Conservation (phyloP, 37 sponge, comb jelly and placozoan genomes). For the Chondrilla cf. caribensis region DNA sequence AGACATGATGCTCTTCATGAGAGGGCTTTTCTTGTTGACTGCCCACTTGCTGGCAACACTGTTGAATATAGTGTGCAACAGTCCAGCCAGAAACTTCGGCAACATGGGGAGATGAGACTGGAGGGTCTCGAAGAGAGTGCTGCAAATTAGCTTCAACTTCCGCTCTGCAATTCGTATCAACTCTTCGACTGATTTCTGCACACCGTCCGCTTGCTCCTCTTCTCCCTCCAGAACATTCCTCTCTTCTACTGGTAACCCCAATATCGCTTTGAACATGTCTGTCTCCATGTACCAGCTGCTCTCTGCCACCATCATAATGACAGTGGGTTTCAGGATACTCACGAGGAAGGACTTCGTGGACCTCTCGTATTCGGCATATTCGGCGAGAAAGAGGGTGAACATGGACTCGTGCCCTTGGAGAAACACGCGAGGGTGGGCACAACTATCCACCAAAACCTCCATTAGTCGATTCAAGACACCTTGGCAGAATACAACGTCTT, state of each 20-base stretch:
- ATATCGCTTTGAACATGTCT: slow-evolving; percentile 3
- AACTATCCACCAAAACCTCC: background rate
- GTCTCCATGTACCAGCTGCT: slow-evolving; percentile 15
- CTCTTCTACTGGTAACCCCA: background rate
- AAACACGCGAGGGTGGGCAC: background rate
- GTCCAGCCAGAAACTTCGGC: background rate
- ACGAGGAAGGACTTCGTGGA: background rate
- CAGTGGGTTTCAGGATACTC: background rate
- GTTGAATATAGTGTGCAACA: background rate
- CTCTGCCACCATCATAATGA: background rate
- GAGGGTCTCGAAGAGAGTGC: slow-evolving; percentile 8
- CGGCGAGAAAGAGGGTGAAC: background rate
- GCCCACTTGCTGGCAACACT: background rate
- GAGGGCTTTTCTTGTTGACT: background rate
- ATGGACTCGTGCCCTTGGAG: slow-evolving; percentile 25
- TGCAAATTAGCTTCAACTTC: background rate
- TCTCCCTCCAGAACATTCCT: background rate
- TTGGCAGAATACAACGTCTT: slow-evolving; percentile 23
- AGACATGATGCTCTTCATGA: background rate
- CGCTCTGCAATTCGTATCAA: background rate
- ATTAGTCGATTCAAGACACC: background rate
- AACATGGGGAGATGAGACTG: background rate
- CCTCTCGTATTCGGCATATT: slow-evolving; percentile 14
- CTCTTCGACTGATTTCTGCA: background rate
- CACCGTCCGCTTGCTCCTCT: background rate